Percentiles rank a stretch among this genome's conserved stretches.
Evolutionary conservation across 2,888 invertebrate species (phyloP).

Genomic region (Branchellion lobata): DNA sequence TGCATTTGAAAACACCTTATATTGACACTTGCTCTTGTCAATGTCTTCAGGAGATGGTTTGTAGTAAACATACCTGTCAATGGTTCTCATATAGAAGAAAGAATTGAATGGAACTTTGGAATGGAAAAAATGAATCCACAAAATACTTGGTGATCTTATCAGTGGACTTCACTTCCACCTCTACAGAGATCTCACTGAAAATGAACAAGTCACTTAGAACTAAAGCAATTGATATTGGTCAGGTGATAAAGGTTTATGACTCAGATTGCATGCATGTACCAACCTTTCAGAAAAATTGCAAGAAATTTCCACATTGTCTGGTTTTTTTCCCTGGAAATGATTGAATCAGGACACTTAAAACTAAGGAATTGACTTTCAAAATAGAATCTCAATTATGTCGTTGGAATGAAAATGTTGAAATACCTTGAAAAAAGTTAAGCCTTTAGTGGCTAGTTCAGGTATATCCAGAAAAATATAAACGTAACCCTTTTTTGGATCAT

Average conservation of each 20-base stretch:
- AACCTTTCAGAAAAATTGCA: slow-evolving; percentile 2
- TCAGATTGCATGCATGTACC: neutral
- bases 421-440: neutral
- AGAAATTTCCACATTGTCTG: neutral
- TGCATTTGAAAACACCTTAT: neutral
- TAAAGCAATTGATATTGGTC: too few relatives aligned
- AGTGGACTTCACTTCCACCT: neutral
- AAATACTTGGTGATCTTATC: neutral
- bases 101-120: too few relatives aligned
- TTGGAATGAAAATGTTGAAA: too few relatives aligned
- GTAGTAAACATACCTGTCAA: neutral
- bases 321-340: neutral
- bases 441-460: neutral
- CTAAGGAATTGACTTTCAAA: too few relatives aligned
- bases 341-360: too few relatives aligned
- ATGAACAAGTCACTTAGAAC: neutral
- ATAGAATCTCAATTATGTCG: too few relatives aligned
- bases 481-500: slow-evolving; percentile 14
- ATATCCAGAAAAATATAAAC: neutral
- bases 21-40: neutral
- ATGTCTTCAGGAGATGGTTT: slow-evolving; percentile 2
- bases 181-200: neutral
- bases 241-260: too few relatives aligned
- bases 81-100: too few relatives aligned
- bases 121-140: too few relatives aligned